Conservation (phyloP, 2,888 invertebrate species). For the Amphipoea lucens region DNA sequence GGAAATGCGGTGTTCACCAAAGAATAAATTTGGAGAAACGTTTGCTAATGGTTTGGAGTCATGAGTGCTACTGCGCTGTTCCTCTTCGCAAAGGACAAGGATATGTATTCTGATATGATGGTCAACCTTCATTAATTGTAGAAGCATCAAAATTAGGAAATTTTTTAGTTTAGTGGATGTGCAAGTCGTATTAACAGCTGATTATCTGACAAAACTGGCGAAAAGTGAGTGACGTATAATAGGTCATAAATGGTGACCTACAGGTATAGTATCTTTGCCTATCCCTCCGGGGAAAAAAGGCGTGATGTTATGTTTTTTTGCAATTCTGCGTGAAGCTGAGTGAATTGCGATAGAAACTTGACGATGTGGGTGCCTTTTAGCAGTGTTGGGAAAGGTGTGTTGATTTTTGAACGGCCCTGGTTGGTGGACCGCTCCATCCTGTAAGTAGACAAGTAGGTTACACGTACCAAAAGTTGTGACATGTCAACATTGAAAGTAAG, state of each 20-base stretch:
- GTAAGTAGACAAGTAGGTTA: not conserved
- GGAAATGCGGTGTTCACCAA: not conserved
- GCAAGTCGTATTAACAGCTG: not conserved
- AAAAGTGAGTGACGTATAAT: not conserved
- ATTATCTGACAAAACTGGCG: not conserved
- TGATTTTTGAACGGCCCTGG: not conserved
- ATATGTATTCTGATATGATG: not conserved
- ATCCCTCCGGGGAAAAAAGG: not conserved
- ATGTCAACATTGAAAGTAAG: conserved; percentile 22
- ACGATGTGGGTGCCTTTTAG: not conserved
- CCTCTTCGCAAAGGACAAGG: not conserved
- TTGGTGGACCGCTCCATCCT: not conserved
- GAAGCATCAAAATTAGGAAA: not conserved
- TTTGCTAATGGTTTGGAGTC: not conserved
- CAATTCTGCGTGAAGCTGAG: not conserved
- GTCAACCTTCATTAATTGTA: not conserved
- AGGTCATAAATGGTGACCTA: too few species aligned
- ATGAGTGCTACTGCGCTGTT: not conserved
- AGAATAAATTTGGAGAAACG: not conserved
- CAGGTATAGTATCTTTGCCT: not conserved
- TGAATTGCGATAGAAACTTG: not conserved
- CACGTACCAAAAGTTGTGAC: not conserved
- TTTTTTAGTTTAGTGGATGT: not conserved
- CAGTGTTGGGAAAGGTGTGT: not conserved
- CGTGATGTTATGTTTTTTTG: not conserved